These are phyloP conservation scores for Drosophila anceps DNA, from an alignment of 2,888 invertebrate species.

Conservation along the genomic window DNA sequence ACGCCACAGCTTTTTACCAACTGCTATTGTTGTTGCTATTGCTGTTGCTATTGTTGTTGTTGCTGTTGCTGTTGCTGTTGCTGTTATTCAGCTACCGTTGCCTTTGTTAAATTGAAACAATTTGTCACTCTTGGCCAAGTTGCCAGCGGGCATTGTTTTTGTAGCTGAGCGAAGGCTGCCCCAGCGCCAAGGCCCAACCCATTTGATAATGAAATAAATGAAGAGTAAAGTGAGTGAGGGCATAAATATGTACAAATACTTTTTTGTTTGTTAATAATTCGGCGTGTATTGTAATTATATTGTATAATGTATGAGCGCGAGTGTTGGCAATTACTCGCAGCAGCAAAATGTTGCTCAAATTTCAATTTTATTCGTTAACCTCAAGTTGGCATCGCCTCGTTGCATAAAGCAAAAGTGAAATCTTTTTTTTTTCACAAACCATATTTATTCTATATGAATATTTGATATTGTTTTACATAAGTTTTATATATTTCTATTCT, in stretches of 20 bases:
- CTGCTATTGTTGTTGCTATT: slow-evolving; percentile 28
- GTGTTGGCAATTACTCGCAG: slow-evolving; percentile 14
- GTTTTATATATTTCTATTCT: not conserved
- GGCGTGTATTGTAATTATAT: slow-evolving; percentile 1
- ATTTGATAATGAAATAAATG: slow-evolving; percentile 78
- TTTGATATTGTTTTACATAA: not conserved
- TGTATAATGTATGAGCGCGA: slow-evolving; percentile 10
- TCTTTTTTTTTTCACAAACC: too few species aligned
- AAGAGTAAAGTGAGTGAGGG: slow-evolving; percentile 56
- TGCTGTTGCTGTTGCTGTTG: slow-evolving; percentile 29
- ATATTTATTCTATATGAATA: too few species aligned
- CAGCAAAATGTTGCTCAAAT: not conserved
- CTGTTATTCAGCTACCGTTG: slow-evolving; percentile 54
- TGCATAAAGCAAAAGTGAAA: too few species aligned
- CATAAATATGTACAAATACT: slow-evolving; percentile 51
- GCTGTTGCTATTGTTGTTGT: slow-evolving; percentile 26
- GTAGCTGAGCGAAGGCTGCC: slow-evolving; percentile 1
- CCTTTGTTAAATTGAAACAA: slow-evolving; percentile 80
- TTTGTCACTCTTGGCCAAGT: slow-evolving; percentile 75
- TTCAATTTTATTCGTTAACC: not conserved
- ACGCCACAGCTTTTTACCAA: slow-evolving; percentile 28
- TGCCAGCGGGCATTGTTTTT: slow-evolving; percentile 61
- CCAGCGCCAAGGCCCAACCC: slow-evolving; percentile 12
- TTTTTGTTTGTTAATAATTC: slow-evolving; percentile 31
- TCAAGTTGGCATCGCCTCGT: too few species aligned